These are phyloP conservation scores for Tribolium castaneum DNA, from an alignment of 1,140 invertebrate genomes.

Conservation along the genomic window DNA sequence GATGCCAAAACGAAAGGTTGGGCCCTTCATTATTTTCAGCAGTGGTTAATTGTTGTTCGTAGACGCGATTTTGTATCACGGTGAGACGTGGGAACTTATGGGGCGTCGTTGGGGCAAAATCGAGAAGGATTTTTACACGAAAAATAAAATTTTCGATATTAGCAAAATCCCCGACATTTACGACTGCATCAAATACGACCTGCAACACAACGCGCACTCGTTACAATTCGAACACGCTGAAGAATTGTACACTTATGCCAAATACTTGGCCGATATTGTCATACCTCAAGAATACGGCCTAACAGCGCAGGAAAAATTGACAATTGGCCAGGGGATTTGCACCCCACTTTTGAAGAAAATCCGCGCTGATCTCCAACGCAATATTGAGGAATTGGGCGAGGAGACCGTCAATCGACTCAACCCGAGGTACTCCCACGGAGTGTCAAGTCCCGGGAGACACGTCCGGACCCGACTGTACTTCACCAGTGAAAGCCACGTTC, in stretches of 20 bases:
- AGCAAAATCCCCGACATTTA: slow-evolving; percentile 99
- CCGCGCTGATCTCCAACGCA: slow-evolving; percentile 92
- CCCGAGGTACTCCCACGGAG: slow-evolving; percentile 97
- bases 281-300: slow-evolving; percentile 99
- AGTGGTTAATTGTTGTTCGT: slow-evolving; percentile 55
- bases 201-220: slow-evolving; percentile 97
- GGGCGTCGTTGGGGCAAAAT: slow-evolving; percentile 98
- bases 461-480: slow-evolving; percentile 98
- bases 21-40: background rate
- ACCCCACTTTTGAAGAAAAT: slow-evolving; percentile 97
- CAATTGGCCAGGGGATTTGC: slow-evolving; percentile 97
- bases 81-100: slow-evolving; percentile 99
- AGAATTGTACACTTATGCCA: slow-evolving; percentile 94
- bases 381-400: slow-evolving; percentile 87
- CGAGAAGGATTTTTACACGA: slow-evolving; percentile 97
- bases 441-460: slow-evolving; percentile 96
- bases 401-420: slow-evolving; percentile 96
- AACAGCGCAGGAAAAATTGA: slow-evolving; percentile 94
- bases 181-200: slow-evolving; percentile 99
- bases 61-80: slow-evolving; percentile 95
- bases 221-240: slow-evolving; percentile 94
- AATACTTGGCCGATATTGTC: slow-evolving; percentile 97
- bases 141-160: slow-evolving; percentile 94
- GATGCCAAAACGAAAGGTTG: slow-evolving; percentile 87
- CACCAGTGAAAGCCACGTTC: slow-evolving; percentile 99